Conservation (phyloP, 2,888 invertebrate genomes). For the Cephus pulcher region DNA sequence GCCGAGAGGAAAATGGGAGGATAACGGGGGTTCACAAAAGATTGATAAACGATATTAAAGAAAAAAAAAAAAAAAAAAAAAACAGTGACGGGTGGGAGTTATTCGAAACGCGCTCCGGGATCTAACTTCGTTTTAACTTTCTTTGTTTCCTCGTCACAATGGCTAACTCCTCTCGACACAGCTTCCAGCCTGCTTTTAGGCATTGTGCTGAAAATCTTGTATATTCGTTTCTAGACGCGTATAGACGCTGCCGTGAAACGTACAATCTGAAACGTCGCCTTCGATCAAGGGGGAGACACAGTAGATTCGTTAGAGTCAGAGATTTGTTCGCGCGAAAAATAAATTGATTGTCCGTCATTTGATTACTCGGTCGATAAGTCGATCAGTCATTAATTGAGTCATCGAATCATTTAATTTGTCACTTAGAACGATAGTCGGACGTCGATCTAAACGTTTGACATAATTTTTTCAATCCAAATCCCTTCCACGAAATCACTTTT, state of each 20-base stretch:
- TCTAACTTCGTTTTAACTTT: not conserved
- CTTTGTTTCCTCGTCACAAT: not conserved
- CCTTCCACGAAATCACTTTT: not conserved
- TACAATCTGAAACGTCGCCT: not conserved
- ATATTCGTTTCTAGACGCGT: not conserved
- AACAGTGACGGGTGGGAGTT: not conserved
- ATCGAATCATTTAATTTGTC: too few relatives aligned
- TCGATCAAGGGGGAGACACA: not conserved
- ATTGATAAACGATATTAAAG: not conserved
- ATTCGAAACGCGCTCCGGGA: not conserved
- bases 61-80: not conserved
- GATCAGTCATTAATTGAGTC: too few relatives aligned
- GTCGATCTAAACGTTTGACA: not conserved
- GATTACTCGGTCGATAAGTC: too few relatives aligned
- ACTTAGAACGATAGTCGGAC: not conserved
- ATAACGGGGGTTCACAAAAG: not conserved
- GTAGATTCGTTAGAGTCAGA: not conserved
- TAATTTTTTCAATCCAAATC: not conserved
- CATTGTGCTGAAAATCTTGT: not conserved
- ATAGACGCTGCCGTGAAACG: not conserved
- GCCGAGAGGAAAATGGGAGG: not conserved
- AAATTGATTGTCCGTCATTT: too few relatives aligned
- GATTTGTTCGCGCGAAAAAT: not conserved
- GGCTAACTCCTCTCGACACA: not conserved
- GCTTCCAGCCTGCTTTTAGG: not conserved